Evolutionary conservation across 2,113 vertebrate genomes (phyloP), one percentile per base, ranked within the genome.

Genomic region (Dasyprocta punctata): DNA sequence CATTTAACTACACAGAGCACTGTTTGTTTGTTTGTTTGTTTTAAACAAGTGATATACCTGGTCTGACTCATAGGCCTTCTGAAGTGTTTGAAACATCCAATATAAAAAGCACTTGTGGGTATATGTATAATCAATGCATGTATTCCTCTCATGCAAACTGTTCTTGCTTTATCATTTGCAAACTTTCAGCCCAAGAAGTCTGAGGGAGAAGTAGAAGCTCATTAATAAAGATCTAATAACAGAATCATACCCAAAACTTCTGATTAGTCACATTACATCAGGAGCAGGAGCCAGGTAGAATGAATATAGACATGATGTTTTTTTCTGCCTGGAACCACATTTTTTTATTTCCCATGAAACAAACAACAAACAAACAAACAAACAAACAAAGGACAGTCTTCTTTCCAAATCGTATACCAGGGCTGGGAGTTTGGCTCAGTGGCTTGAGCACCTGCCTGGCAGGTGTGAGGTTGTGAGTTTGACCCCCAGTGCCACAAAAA

Each of bases 201-300:
- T 30, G 36, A 30, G 82, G 82, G 85, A 20, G 86, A n/a, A 56
- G 73, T 52, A 63, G 56, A 77, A 90, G 16, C 60, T 92, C 77
- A 93, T 89, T 94, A 90, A 89, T 44, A 94, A 83, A 89, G 14
- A 73, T 89, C 49, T 95, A 97, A 90, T 84, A 94, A 92, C 33
- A 86, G 84, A 94, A 91, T 93, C 81, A 83, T 17, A 86, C 77
- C 73, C 7, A 58, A 77, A 63, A 84, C 86, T 83, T 89, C 69
- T 88, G 82, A 94, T 95, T 89, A 97, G 63, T 3, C 1, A 73
- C 77, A n/a, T 96, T 94, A 90, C 22, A 36, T 81, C 93, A 92
- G 69, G 36, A 90, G n/a, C 41, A 95, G 19, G 52, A 84, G 20
- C 38, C 56, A 16, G 7, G 16, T 56, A 41, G 78, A 94, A 83